Evolutionary conservation across 2,113 vertebrate genomes (phyloP).

Genomic region (Rhadina sibilatrix): DNA sequence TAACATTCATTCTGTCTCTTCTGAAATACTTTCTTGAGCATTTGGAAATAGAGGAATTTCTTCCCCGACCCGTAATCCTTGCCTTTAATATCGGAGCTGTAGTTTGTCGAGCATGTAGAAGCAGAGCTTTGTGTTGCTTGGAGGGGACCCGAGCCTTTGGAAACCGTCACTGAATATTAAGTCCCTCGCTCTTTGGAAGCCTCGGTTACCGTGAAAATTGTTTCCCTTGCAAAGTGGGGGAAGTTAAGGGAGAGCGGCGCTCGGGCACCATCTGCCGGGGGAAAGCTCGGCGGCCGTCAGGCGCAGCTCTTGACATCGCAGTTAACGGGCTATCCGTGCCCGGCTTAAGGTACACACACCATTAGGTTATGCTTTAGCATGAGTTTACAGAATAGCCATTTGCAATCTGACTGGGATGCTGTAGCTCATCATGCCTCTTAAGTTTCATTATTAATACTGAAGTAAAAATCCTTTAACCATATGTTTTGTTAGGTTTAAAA

Average conservation of each 20-base stretch:
- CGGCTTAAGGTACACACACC: neutral
- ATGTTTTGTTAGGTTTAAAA: neutral
- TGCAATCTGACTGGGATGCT: neutral
- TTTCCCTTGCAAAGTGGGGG: neutral
- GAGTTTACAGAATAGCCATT: neutral
- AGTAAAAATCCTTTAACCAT: neutral
- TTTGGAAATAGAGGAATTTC: neutral
- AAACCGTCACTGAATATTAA: neutral
- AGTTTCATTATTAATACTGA: neutral
- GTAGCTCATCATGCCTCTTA: neutral
- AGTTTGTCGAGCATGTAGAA: neutral
- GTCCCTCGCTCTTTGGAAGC: neutral
- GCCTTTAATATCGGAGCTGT: neutral
- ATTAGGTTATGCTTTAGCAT: rapidly evolving
- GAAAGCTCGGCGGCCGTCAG: neutral
- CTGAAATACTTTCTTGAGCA: neutral
- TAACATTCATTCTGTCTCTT: neutral
- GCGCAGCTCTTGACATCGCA: rapidly evolving
- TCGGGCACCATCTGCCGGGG: conserved; percentile 73
- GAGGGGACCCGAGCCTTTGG: neutral
- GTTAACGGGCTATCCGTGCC: rapidly evolving
- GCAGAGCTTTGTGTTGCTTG: neutral
- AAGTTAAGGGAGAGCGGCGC: neutral
- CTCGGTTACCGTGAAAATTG: neutral
- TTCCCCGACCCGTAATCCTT: neutral